phyloP scores from a whole-genome alignment of 2,113 vertebrate genomes.

The Hypanus sabinus region DNA sequence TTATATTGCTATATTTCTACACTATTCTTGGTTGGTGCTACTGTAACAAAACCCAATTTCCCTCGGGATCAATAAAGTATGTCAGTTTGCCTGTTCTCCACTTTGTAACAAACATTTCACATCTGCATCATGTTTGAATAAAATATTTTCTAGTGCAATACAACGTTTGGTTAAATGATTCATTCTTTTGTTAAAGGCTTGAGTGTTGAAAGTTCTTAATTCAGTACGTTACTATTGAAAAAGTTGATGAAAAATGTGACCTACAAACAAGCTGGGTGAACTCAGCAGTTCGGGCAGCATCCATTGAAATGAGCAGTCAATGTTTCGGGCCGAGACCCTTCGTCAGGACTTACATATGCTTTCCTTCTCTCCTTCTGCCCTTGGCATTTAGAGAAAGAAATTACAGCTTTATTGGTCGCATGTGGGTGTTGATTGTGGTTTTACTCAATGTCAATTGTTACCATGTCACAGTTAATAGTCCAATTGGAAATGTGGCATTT shows the following conservation, averaged over 20 bases:
- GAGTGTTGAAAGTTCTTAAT: constrained; percentile 10
- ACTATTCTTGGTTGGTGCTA: too few relatives aligned
- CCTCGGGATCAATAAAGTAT: too few relatives aligned
- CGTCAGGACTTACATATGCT: too few relatives aligned
- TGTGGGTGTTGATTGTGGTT: not conserved
- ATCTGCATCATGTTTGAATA: not conserved
- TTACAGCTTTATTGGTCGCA: constrained; percentile 7
- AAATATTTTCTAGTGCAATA: not conserved
- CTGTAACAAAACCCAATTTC: too few relatives aligned
- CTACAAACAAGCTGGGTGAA: too few relatives aligned
- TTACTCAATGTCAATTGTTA: not conserved
- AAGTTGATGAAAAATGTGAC: constrained; percentile 10
- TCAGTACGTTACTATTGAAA: not conserved
- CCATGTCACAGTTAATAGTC: not conserved
- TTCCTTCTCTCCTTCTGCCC: constrained; percentile 4
- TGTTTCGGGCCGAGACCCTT: too few relatives aligned
- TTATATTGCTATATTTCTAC: too few relatives aligned
- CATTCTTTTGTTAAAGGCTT: not conserved
- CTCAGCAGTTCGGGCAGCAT: too few relatives aligned
- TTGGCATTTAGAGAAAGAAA: constrained; percentile 4
- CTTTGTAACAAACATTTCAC: not conserved
- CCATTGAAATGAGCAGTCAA: too few relatives aligned
- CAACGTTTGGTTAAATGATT: not conserved
- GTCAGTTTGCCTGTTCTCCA: too few relatives aligned
- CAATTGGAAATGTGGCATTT: not conserved